Evolutionary conservation across 2,888 invertebrate species (phyloP).

Genomic region (Uloborus plumipes): DNA sequence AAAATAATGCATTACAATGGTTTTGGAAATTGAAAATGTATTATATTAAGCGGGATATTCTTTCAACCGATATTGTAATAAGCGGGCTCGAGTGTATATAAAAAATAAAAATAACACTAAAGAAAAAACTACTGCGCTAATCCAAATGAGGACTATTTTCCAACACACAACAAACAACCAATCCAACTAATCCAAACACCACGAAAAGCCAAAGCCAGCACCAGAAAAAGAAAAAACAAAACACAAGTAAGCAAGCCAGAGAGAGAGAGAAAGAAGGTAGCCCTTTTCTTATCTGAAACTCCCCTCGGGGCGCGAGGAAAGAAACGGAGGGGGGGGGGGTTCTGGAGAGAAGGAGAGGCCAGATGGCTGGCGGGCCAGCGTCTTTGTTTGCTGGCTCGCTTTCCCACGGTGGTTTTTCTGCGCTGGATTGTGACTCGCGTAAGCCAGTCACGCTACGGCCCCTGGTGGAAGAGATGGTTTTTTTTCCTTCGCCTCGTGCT

Average conservation of each 20-base stretch:
- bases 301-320: neutral
- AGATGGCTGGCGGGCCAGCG: constrained; percentile 56
- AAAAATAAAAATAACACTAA: neutral
- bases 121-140: neutral
- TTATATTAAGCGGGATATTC: too few relatives aligned
- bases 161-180: too few relatives aligned
- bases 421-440: constrained; percentile 15
- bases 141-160: too few relatives aligned
- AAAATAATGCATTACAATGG: too few relatives aligned
- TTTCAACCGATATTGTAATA: too few relatives aligned
- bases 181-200: too few relatives aligned
- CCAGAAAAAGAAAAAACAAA: too few relatives aligned
- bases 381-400: constrained; percentile 47
- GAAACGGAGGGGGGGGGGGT: constrained; percentile 9
- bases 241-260: too few relatives aligned
- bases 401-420: constrained; percentile 60
- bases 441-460: constrained; percentile 40
- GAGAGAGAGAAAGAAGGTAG: constrained; percentile 29
- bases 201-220: too few relatives aligned
- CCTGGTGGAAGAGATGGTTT: neutral
- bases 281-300: constrained; percentile 32
- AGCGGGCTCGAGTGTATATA: neutral
- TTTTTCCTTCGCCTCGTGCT: neutral
- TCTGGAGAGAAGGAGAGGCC: constrained; percentile 50
- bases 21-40: too few relatives aligned